phyloP scores from a whole-genome alignment of 2,888 invertebrate genomes.

The Pachycephus smyrnensis region DNA sequence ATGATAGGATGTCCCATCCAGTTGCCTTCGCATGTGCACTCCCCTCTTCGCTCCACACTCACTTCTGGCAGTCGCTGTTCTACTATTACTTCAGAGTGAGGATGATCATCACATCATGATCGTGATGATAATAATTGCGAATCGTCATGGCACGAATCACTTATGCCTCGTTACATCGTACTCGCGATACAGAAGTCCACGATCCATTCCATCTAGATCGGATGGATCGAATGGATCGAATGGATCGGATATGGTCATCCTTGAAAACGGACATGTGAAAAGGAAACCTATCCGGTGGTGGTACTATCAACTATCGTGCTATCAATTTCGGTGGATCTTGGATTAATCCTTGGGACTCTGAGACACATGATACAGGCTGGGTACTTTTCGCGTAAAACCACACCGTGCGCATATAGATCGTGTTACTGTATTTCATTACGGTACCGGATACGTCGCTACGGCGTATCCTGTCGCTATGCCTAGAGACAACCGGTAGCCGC shows the following conservation, averaged over 20 bases:
- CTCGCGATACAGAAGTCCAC: too few relatives aligned
- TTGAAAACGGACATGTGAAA: too few relatives aligned
- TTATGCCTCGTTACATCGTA: slow-evolving; percentile 44
- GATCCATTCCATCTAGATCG: too few relatives aligned
- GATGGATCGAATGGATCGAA: too few relatives aligned
- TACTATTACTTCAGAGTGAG: too few relatives aligned
- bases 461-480: slow-evolving; percentile 42
- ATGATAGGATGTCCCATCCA: slow-evolving; percentile 59
- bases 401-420: slow-evolving; percentile 57
- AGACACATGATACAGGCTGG: slow-evolving; percentile 27
- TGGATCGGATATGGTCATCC: too few relatives aligned
- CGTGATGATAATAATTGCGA: too few relatives aligned
- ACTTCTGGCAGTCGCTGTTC: too few relatives aligned
- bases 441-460: slow-evolving; percentile 46
- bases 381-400: slow-evolving; percentile 47
- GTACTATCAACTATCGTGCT: too few relatives aligned
- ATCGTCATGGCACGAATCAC: slow-evolving; percentile 41
- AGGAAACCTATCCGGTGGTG: too few relatives aligned
- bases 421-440: slow-evolving; percentile 65
- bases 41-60: too few relatives aligned
- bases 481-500: slow-evolving; percentile 31
- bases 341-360: slow-evolving; percentile 41
- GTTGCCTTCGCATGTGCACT: not conserved
- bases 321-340: slow-evolving; percentile 4
- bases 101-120: too few relatives aligned